These are phyloP conservation scores for Leptoteleia sp. DNA, from an alignment of 1,140 invertebrate species.

Conservation along the genomic window DNA sequence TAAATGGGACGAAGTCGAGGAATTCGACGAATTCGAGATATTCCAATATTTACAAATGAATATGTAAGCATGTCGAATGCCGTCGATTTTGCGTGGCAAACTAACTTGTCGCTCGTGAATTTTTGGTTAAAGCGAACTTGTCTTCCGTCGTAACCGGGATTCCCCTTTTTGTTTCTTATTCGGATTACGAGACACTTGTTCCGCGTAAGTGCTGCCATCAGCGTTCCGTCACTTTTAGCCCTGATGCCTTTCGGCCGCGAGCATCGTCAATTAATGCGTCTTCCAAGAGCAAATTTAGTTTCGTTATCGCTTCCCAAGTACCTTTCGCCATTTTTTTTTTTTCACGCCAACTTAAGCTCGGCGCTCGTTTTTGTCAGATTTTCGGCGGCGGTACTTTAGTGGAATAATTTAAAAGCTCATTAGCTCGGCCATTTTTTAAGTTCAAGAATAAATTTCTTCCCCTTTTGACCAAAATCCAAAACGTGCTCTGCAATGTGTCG, in stretches of 20 bases:
- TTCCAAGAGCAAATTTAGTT: slow-evolving; percentile 13
- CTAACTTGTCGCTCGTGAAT: slow-evolving; percentile 34
- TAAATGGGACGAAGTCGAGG: slow-evolving; percentile 62
- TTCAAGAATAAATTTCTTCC: slow-evolving; percentile 73
- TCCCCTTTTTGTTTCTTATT: neutral
- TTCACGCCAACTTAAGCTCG: slow-evolving; percentile 16
- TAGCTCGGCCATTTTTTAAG: slow-evolving; percentile 77
- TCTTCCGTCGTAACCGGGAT: slow-evolving; percentile 1
- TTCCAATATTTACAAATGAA: slow-evolving; percentile 77
- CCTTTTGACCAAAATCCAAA: slow-evolving; percentile 44
- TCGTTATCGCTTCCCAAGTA: slow-evolving; percentile 21
- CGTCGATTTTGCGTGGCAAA: slow-evolving; percentile 48
- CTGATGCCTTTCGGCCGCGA: neutral
- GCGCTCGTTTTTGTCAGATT: slow-evolving; percentile 46
- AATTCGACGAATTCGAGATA: slow-evolving; percentile 68
- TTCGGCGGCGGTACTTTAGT: no score
- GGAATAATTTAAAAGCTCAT: slow-evolving; percentile 79
- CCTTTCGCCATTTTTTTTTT: slow-evolving; percentile 8
- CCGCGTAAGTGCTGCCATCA: neutral
- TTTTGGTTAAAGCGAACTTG: slow-evolving; percentile 11
- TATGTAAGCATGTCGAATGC: slow-evolving; percentile 67
- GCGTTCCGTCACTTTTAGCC: neutral
- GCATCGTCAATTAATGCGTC: slow-evolving; percentile 15
- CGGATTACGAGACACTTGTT: neutral
- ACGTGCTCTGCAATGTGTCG: slow-evolving; percentile 30